A percentile compares a stretch with the other conserved stretches of the same genome.
These are phyloP conservation scores for Parazoanthus darwini DNA, from an alignment of 92 coral and sea anemone species.

Conservation along the genomic window DNA sequence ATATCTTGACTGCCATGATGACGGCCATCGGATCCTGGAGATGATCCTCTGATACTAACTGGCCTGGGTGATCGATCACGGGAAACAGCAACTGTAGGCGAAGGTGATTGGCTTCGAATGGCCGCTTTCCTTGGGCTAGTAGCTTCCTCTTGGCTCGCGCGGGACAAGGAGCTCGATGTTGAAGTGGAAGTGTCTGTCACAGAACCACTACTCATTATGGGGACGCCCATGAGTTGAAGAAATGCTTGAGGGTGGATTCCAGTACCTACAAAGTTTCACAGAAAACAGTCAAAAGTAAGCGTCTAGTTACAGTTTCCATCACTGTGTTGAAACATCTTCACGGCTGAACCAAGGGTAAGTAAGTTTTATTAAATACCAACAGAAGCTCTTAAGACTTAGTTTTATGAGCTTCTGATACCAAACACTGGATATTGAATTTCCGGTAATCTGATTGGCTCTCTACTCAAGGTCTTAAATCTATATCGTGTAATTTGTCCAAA, in stretches of 20 bases:
- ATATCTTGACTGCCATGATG: not conserved
- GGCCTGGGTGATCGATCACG: slow-evolving; percentile 1
- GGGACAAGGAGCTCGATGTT: slow-evolving; percentile 2
- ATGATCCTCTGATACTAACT: not conserved
- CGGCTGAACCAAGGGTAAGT: not conserved
- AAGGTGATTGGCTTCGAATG: not conserved
- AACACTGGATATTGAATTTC: no score
- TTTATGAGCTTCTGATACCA: no score
- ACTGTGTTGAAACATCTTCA: not conserved
- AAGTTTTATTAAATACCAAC: no score
- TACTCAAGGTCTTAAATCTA: no score
- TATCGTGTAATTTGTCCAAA: no score
- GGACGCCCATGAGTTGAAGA: slow-evolving; percentile 30
- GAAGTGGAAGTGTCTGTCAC: slow-evolving; percentile 12
- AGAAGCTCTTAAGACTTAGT: no score
- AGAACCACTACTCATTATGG: slow-evolving; percentile 8
- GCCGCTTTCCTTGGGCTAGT: slow-evolving; percentile 1
- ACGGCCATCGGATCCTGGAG: not conserved
- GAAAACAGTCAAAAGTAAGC: no score
- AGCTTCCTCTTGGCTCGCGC: slow-evolving; percentile 19
- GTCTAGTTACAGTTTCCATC: no score
- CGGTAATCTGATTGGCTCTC: no score
- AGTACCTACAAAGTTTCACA: not conserved
- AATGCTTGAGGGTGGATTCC: slow-evolving; percentile 1
- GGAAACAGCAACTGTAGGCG: not conserved